Conservation (phyloP, 2,888 invertebrate genomes). For the Zygogramma bicolorata region DNA sequence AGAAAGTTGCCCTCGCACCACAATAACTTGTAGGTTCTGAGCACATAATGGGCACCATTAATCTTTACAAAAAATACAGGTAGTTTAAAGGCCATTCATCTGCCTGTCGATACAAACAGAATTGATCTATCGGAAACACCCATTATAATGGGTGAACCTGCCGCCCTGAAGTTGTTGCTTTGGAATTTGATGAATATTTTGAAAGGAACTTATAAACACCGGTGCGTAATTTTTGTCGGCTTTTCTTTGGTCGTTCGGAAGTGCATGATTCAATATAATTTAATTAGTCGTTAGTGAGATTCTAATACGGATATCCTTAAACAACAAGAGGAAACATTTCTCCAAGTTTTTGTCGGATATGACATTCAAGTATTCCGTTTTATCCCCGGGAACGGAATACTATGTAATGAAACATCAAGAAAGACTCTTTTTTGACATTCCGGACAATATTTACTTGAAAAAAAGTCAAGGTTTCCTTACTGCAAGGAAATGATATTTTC, state of each 20-base stretch:
- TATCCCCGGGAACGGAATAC: no score
- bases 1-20: constrained; percentile 28
- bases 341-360: no score
- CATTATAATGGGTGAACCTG: constrained; percentile 35
- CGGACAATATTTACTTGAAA: no score
- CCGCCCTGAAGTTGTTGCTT: neutral
- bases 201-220: neutral
- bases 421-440: no score
- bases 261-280: neutral
- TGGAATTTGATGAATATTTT: neutral
- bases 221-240: neutral
- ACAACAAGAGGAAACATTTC: no score
- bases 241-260: neutral
- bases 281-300: neutral
- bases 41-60: constrained; percentile 37
- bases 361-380: no score
- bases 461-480: no score
- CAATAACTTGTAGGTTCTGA: constrained; percentile 28
- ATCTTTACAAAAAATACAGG: constrained; percentile 36
- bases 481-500: no score
- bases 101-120: constrained; percentile 57
- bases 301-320: neutral
- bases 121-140: constrained; percentile 57
- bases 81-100: constrained; percentile 46
- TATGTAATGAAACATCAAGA: no score